Evolutionary conservation across 2,888 invertebrate species (phyloP).

Genomic region (Tipula vernalis): DNA sequence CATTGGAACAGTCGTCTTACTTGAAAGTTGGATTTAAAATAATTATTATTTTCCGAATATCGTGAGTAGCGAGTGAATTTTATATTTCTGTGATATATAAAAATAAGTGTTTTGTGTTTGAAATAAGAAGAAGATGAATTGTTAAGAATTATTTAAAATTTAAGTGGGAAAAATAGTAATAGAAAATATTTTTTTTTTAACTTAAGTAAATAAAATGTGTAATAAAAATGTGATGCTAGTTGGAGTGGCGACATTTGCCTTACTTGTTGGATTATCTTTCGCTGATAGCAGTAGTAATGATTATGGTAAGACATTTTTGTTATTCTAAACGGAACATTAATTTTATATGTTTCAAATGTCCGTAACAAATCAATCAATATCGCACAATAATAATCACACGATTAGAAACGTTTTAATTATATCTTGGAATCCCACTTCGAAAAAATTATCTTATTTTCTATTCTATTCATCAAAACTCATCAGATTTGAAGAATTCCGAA

Average conservation of each 20-base stretch:
- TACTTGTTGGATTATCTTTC: background rate
- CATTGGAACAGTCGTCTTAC: background rate
- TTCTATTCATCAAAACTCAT: background rate
- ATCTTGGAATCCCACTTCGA: background rate
- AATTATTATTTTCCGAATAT: background rate
- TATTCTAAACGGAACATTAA: background rate
- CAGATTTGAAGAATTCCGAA: background rate
- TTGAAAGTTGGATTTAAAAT: background rate
- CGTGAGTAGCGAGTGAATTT: background rate
- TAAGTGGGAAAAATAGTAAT: background rate
- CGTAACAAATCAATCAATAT: background rate
- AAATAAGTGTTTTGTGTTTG: background rate
- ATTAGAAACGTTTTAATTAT: background rate
- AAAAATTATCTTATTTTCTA: background rate
- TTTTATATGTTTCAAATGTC: background rate
- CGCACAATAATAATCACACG: background rate
- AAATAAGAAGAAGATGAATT: background rate
- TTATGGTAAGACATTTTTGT: background rate
- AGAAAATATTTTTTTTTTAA: background rate
- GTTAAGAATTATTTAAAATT: background rate
- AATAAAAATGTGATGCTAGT: background rate
- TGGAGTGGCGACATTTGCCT: background rate
- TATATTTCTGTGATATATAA: background rate
- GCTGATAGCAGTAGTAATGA: background rate
- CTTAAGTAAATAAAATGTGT: background rate